Evolutionary conservation across 92 coral and sea anemone species (phyloP), one percentile per base, ranked within the genome.

Genomic region (Porites lobata): DNA sequence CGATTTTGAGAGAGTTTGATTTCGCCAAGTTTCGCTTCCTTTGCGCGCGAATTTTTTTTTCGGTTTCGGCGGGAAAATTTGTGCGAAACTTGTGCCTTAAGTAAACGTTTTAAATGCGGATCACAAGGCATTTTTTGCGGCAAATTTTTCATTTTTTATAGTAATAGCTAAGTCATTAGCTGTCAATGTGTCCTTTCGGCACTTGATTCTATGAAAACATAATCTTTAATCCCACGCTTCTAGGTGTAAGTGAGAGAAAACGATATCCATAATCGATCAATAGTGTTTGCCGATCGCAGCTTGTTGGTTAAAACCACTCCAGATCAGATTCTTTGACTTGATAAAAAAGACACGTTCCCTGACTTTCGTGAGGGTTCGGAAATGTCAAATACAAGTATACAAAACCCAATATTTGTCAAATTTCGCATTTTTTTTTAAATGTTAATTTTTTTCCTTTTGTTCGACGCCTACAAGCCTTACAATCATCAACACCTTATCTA

Each of bases 401-500:
- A 47, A 57, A 24, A 8, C 62, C 63, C 81, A 80, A 64, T 73
- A 75, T 74, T 72, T 57, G 50, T 63, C 61, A 72, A n/a, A 18
- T 38, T 65, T 84, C 75, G 47, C 85, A 63, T 51, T 17, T 81
- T 79, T 51, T 74, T 57, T 53, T 75, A 2, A 20, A 14, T 71
- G 5, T 8, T 50, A 7, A 61, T 82, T 78, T 86, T 80, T 69
- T 79, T 50, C 50, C 75, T 50, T 65, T 86, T 80, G 80, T 78
- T 54, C 50, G 50, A 47, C 52, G 83, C 63, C 76, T 50, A 17
- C 57, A 81, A 70, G 24, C 67, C 63, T 69, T 50, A n/a, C 57
- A 81, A 70, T 75, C 73, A 83, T 86, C 87, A 90, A 86, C 88
- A 81, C 70, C 87, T 90, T 82, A 80, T 76, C 69, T 13, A 85